Conservation (phyloP, 2,113 vertebrate genomes). For the Taurulus bubalis region DNA sequence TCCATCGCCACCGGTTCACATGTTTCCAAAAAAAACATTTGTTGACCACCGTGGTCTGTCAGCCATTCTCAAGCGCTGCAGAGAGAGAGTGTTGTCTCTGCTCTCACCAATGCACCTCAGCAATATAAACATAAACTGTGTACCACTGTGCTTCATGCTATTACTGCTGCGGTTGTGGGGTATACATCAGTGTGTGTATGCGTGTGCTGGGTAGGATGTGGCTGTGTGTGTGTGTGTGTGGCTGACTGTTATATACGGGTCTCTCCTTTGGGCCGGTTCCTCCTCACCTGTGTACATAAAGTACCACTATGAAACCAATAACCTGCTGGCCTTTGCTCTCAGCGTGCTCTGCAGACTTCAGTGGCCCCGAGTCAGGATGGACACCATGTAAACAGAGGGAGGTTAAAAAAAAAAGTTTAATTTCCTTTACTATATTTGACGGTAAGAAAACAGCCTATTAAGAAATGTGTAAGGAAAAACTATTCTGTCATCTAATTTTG, state of each 20-base stretch:
- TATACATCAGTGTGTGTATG: too few species aligned
- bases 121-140: too few species aligned
- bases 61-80: too few species aligned
- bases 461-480: neutral
- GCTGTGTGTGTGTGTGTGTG: neutral
- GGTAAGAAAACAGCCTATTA: neutral
- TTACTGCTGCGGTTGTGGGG: too few species aligned
- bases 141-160: too few species aligned
- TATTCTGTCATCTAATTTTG: neutral
- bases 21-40: neutral
- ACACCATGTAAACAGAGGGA: neutral
- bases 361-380: neutral
- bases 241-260: neutral
- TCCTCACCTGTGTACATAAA: neutral
- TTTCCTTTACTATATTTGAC: too few species aligned
- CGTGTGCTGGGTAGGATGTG: neutral
- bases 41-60: too few species aligned
- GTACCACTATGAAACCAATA: neutral
- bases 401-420: too few species aligned
- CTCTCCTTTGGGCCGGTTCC: neutral
- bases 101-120: too few species aligned
- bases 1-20: conserved; percentile 8
- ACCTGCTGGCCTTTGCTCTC: too few species aligned
- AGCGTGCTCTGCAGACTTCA: too few species aligned
- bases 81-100: too few species aligned